Evolutionary conservation across 2,113 vertebrate genomes (phyloP).

Genomic region (Stictonetta naevosa): DNA sequence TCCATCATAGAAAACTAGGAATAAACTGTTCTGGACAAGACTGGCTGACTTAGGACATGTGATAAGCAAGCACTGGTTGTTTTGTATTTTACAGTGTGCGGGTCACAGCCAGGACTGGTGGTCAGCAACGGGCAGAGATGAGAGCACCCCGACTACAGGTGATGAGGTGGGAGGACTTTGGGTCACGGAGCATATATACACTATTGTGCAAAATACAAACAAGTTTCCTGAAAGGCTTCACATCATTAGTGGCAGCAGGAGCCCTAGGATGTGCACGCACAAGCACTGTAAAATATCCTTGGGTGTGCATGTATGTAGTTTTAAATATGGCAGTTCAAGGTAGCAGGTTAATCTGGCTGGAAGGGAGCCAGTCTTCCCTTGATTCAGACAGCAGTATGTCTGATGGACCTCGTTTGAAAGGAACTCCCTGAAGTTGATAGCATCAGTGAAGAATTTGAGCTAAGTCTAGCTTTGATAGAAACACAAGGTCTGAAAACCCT

Average conservation of each 20-base stretch:
- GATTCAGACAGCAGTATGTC: neutral
- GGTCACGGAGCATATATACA: neutral
- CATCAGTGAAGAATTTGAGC: neutral
- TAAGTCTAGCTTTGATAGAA: neutral
- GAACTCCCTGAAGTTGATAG: neutral
- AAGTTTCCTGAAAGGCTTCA: neutral
- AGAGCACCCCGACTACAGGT: neutral
- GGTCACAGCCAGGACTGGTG: rapidly evolving
- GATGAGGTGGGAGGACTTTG: neutral
- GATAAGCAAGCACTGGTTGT: rapidly evolving
- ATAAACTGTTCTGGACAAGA: neutral
- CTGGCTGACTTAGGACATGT: neutral
- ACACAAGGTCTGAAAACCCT: neutral
- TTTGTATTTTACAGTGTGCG: neutral
- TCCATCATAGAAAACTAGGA: neutral
- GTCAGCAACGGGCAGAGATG: neutral
- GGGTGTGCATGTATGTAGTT: neutral
- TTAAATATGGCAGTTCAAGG: neutral
- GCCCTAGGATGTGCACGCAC: neutral
- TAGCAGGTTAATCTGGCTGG: neutral
- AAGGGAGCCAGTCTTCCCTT: neutral
- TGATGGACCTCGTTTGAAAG: neutral
- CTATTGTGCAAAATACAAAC: neutral
- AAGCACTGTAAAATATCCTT: neutral
- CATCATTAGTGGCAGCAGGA: neutral